phyloP scores from a whole-genome alignment of 2,797 vertebrate genomes.

The Sparidentex hasta region DNA sequence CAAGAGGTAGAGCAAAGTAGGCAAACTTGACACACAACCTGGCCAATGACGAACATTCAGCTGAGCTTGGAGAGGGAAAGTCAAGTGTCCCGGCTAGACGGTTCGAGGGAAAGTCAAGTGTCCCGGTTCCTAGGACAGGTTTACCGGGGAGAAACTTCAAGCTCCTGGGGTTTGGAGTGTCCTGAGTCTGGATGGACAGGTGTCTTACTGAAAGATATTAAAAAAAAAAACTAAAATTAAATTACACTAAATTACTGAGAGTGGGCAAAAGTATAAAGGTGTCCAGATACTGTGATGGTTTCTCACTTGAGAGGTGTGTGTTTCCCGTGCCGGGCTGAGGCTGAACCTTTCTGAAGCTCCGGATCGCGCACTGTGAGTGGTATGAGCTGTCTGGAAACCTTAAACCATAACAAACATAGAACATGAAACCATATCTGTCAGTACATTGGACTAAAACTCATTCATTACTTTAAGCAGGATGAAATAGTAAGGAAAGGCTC shows the following conservation, averaged over 20 bases:
- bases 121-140: slow-evolving; percentile 85
- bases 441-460: too few species aligned
- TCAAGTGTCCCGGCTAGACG: slow-evolving; percentile 86
- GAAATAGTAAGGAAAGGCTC: rapidly evolving
- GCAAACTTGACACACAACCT: slow-evolving; percentile 67
- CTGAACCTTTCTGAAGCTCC: slow-evolving; percentile 38
- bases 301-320: slow-evolving; percentile 69
- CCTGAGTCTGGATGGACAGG: slow-evolving; percentile 86
- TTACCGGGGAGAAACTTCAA: slow-evolving; percentile 89
- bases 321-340: slow-evolving; percentile 32
- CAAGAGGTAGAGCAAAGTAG: too few species aligned
- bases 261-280: background rate
- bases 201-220: slow-evolving; percentile 77
- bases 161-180: slow-evolving; percentile 89
- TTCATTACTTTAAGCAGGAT: background rate
- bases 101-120: slow-evolving; percentile 87
- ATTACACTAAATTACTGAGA: background rate
- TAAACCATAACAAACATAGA: background rate
- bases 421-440: background rate
- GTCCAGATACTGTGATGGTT: background rate
- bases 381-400: slow-evolving; percentile 67
- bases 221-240: background rate
- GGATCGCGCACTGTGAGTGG: slow-evolving; percentile 60
- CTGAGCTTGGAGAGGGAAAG: slow-evolving; percentile 82
- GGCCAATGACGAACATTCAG: slow-evolving; percentile 85